Evolutionary conservation across 2,888 invertebrate species (phyloP).

Genomic region (Drosophila monieri): DNA sequence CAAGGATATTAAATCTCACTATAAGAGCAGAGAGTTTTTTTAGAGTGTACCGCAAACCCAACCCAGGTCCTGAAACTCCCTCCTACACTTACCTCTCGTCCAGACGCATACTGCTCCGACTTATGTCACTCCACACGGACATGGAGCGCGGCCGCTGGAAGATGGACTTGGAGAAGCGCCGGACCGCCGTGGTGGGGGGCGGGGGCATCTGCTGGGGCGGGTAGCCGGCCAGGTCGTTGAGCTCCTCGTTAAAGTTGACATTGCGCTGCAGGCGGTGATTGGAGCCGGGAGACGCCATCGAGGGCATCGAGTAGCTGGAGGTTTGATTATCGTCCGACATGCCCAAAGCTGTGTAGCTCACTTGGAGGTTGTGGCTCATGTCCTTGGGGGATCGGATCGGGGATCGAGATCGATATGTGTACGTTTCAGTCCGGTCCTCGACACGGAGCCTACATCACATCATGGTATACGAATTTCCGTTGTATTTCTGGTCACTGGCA

Average conservation of each 20-base stretch:
- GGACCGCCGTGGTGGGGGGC: constrained; percentile 54
- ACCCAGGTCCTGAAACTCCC: background rate
- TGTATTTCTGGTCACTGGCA: constrained; percentile 14
- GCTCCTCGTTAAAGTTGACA: constrained; percentile 83
- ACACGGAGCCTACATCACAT: constrained; percentile 33
- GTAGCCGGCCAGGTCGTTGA: constrained; percentile 75
- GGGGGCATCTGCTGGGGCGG: constrained; percentile 72
- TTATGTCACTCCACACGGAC: constrained; percentile 95
- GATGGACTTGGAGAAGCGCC: constrained; percentile 83
- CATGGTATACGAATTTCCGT: background rate
- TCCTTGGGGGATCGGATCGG: constrained; percentile 42
- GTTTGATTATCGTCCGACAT: constrained; percentile 84
- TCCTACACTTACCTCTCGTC: constrained; percentile 83
- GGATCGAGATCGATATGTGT: constrained; percentile 21
- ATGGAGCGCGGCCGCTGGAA: constrained; percentile 89
- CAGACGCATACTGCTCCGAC: constrained; percentile 91
- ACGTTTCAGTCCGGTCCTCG: constrained; percentile 14
- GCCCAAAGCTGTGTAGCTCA: constrained; percentile 84
- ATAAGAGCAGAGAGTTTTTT: background rate
- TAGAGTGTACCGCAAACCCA: background rate
- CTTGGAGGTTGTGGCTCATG: constrained; percentile 84
- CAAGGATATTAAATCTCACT: too few species aligned
- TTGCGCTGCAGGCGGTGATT: constrained; percentile 71
- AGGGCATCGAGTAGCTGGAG: constrained; percentile 81
- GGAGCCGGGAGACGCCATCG: constrained; percentile 78